phyloP scores from a whole-genome alignment of 2,113 vertebrate genomes.

The Antechinus stuartii region DNA sequence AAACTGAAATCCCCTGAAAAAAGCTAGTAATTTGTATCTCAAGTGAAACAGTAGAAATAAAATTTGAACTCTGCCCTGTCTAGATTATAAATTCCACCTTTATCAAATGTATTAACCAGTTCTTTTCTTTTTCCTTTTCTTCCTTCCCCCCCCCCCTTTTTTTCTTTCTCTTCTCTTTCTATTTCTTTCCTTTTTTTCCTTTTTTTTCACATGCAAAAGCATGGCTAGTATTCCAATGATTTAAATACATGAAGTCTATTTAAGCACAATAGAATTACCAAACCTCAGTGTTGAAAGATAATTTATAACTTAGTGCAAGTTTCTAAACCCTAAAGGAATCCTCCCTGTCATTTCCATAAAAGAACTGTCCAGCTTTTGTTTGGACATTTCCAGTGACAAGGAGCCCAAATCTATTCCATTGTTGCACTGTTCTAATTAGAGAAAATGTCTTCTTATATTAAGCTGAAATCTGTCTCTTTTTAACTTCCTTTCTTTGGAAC shows the following conservation, averaged over 20 bases:
- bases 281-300: too few species aligned
- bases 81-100: too few species aligned
- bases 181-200: not conserved
- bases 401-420: not conserved
- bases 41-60: too few species aligned
- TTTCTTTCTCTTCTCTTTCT: too few species aligned
- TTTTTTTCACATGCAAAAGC: not conserved
- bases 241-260: not conserved
- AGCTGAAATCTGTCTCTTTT: not conserved
- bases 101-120: too few species aligned
- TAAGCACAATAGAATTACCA: not conserved
- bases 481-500: not conserved
- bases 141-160: too few species aligned
- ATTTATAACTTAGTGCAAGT: not conserved
- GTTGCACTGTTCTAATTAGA: not conserved
- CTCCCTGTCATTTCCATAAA: not conserved
- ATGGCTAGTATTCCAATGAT: not conserved
- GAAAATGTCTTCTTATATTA: not conserved
- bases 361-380: not conserved
- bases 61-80: too few species aligned
- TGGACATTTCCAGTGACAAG: not conserved
- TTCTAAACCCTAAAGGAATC: not conserved
- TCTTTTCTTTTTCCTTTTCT: too few species aligned
- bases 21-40: too few species aligned
- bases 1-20: too few species aligned